Conservation (phyloP, 2,113 vertebrate genomes). For the Noturus placidus region DNA sequence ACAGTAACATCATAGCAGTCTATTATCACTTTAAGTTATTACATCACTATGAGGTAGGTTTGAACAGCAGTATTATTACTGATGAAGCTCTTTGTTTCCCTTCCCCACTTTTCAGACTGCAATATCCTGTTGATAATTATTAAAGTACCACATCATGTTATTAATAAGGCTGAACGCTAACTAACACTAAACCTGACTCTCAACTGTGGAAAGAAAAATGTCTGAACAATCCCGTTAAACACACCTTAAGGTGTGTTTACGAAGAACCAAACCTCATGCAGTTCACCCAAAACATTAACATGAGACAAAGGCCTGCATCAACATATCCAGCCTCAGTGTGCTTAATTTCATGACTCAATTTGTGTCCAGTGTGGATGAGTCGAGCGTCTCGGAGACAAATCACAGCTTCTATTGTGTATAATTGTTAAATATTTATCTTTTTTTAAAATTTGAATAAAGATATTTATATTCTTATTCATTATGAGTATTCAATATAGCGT, state of each 20-base stretch:
- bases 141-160: not conserved
- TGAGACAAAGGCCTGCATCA: not conserved
- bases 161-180: not conserved
- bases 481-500: not conserved
- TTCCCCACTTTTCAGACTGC: not conserved
- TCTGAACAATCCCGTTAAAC: not conserved
- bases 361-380: not conserved
- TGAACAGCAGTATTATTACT: not conserved
- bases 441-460: not conserved
- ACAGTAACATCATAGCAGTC: not conserved
- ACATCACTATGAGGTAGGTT: not conserved
- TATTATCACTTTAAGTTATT: not conserved
- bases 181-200: not conserved
- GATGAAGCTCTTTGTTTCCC: not conserved
- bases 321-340: not conserved
- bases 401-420: not conserved
- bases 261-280: not conserved
- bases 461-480: not conserved
- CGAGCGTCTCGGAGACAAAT: not conserved
- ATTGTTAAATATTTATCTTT: too few relatives aligned
- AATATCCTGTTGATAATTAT: not conserved
- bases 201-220: not conserved
- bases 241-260: not conserved
- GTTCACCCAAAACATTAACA: constrained; percentile 1
- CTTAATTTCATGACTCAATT: not conserved